A percentile compares a stretch with the other conserved stretches of the same genome.
Evolutionary conservation across 1,140 invertebrate species (phyloP).

Genomic region (Anadara kagoshimensis): DNA sequence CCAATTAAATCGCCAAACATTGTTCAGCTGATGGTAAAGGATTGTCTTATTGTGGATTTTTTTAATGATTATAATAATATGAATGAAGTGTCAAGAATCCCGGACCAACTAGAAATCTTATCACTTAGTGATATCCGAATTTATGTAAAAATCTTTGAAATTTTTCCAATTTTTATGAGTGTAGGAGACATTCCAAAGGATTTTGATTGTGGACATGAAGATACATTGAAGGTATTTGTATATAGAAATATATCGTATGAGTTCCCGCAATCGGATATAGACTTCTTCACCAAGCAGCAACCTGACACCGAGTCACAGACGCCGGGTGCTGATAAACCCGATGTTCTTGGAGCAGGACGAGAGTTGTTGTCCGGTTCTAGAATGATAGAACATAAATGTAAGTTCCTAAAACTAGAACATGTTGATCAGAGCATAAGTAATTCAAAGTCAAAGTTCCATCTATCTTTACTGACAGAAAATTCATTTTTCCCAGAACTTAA

Average conservation of each 20-base stretch:
- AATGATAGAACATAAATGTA: slow-evolving; percentile 33
- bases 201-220: slow-evolving; percentile 44
- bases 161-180: slow-evolving; percentile 25
- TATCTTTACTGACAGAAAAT: slow-evolving; percentile 39
- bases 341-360: slow-evolving; percentile 24
- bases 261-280: slow-evolving; percentile 17
- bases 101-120: slow-evolving; percentile 31
- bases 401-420: slow-evolving; percentile 29
- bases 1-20: slow-evolving; percentile 40
- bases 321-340: neutral
- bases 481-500: slow-evolving; percentile 34
- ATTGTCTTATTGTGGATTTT: slow-evolving; percentile 39
- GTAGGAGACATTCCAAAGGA: slow-evolving; percentile 33
- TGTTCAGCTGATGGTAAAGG: slow-evolving; percentile 14
- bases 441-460: slow-evolving; percentile 36
- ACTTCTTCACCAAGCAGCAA: neutral
- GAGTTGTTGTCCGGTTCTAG: slow-evolving; percentile 30
- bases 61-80: slow-evolving; percentile 27
- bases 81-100: slow-evolving; percentile 5
- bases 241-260: slow-evolving; percentile 37
- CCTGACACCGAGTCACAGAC: neutral
- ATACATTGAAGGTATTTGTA: slow-evolving; percentile 31
- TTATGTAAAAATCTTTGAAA: slow-evolving; percentile 13
- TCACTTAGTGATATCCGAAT: slow-evolving; percentile 22
- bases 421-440: slow-evolving; percentile 35